Evolutionary conservation across 2,888 invertebrate genomes (phyloP), one percentile per base, ranked within the genome.

Genomic region (Cantharis rufa): DNA sequence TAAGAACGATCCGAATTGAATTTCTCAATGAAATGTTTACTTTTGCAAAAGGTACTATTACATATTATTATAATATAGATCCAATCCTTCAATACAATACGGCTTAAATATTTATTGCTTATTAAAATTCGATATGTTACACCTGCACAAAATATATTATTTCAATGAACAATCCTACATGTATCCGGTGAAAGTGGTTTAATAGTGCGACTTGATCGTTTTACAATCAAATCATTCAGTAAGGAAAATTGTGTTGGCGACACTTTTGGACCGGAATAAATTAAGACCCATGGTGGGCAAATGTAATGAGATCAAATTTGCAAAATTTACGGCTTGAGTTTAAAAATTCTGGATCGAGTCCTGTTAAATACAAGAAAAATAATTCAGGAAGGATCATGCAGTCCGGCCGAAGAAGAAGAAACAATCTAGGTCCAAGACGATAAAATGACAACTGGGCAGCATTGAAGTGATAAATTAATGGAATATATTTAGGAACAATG

Each of bases 151-250:
- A 64, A 64, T 18, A 64, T 64, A 64, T 21, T 21, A 13, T 21
- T 64, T 64, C 64, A 64, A 64, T 64, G 64, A 64, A 21, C 64
- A 64, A 64, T 64, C 71, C 71, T 71, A 71, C 71, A 27, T 62
- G 63, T 28, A 71, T 71, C 71, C 71, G 71, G 71, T 63, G 27
- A 71, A 71, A 62, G 71, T 28, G 64, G 62, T 63, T 71, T 71
- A 64, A 21, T 64, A 64, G 32, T 48, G n/a, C 32, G 32, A 48
- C 24, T 16, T 66, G 18, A n/a, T 66, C 27, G 21, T 15, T 66
- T 18, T 66, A 27, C n/a, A 18, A 66, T 24, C 24, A 66, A 18
- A 66, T 24, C 24, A 66, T 24, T 18, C 66, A 13, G 10, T 66
- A 15, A 27, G 21, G 66, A 21, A 21, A 15, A 10, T 48, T 48